phyloP scores from a whole-genome alignment of 2,113 vertebrate genomes.

The Ammodytes dubius region DNA sequence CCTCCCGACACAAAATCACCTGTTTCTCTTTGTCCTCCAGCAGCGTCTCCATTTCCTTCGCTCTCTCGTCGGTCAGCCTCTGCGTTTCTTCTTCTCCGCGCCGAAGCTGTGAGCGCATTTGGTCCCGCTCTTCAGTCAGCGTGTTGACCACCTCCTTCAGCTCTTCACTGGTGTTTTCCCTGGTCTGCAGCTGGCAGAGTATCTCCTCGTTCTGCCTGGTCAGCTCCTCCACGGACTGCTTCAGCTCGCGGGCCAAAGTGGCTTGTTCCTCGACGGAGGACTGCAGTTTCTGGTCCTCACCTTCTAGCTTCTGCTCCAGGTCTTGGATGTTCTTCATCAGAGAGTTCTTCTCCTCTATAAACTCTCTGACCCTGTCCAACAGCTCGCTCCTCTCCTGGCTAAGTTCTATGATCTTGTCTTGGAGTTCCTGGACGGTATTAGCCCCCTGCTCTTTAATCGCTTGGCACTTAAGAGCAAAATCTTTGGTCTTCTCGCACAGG shows the following conservation, averaged over 20 bases:
- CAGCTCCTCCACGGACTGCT: constrained; percentile 80
- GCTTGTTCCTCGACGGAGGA: constrained; percentile 55
- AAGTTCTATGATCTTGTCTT: constrained; percentile 87
- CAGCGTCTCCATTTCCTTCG: constrained; percentile 50
- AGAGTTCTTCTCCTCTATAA: constrained; percentile 86
- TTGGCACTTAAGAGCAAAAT: constrained; percentile 90
- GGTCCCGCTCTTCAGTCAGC: constrained; percentile 81
- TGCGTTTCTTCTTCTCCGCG: constrained; percentile 77
- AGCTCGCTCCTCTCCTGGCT: constrained; percentile 87
- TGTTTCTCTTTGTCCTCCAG: constrained; percentile 61
- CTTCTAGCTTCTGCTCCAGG: constrained; percentile 80
- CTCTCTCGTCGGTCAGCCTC: constrained; percentile 72
- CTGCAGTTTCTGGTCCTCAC: constrained; percentile 69
- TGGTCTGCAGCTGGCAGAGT: constrained; percentile 78
- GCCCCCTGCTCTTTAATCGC: constrained; percentile 91
- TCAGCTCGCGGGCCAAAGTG: constrained; percentile 63
- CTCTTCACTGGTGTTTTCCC: constrained; percentile 83
- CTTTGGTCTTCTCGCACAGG: constrained; percentile 88
- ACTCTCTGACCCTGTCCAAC: constrained; percentile 78
- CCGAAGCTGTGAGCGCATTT: constrained; percentile 78
- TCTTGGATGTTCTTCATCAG: constrained; percentile 84
- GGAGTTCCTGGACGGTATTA: constrained; percentile 86
- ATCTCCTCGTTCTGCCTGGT: constrained; percentile 84
- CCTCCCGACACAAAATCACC: constrained; percentile 18
- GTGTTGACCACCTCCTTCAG: constrained; percentile 79